Percentiles rank a stretch among this genome's conserved stretches.
phyloP scores from a whole-genome alignment of 2,797 vertebrate species.

The Halcyon leucocephala region DNA sequence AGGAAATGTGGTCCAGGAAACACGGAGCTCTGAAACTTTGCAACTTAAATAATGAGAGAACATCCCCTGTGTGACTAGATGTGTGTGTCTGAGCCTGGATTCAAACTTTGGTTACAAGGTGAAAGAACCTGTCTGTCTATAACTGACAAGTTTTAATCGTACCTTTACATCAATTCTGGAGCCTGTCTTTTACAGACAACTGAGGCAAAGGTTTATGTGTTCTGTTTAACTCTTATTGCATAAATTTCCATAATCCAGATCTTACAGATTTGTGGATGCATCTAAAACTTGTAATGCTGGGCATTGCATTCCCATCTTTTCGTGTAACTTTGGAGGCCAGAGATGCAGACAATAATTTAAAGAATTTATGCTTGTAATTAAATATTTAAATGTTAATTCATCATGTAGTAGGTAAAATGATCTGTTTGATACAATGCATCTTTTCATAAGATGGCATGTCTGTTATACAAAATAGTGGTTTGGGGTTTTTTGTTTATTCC shows the following conservation, averaged over 20 bases:
- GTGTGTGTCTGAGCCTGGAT: neutral
- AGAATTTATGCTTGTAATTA: neutral
- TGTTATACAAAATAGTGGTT: neutral
- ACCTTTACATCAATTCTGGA: neutral
- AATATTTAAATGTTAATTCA: neutral
- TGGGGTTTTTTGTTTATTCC: neutral
- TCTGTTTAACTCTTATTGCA: neutral
- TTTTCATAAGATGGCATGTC: neutral
- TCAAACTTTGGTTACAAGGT: neutral
- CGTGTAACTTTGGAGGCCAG: neutral
- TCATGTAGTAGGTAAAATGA: neutral
- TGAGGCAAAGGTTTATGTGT: neutral
- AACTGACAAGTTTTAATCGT: neutral
- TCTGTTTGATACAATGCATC: neutral
- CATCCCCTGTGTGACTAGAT: neutral
- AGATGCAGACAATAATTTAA: neutral
- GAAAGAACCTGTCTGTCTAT: neutral
- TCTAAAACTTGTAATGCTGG: neutral
- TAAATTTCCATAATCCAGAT: neutral
- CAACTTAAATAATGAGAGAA: neutral
- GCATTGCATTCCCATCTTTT: neutral
- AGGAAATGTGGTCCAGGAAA: neutral
- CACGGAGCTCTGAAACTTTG: neutral
- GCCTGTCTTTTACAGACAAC: neutral
- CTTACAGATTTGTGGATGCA: neutral